These are phyloP conservation scores for Macquaria australasica DNA, from an alignment of 2,113 vertebrate species.

Conservation along the genomic window DNA sequence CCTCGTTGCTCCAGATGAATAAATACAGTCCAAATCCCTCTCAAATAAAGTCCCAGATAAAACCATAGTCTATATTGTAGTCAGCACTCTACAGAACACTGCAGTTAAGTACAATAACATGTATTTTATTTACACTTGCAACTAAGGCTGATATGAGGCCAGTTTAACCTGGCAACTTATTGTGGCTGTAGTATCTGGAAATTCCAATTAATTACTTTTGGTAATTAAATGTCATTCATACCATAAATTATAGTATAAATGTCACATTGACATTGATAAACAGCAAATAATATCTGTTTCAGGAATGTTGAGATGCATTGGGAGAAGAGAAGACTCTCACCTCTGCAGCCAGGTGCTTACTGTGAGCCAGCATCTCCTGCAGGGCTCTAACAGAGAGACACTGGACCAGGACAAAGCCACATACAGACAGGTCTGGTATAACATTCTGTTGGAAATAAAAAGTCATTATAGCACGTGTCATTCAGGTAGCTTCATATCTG, in stretches of 20 bases:
- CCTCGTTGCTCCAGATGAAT: background rate
- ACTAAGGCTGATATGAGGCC: background rate
- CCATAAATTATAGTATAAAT: background rate
- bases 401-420: constrained; percentile 81
- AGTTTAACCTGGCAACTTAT: background rate
- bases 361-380: constrained; percentile 81
- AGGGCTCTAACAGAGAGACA: constrained; percentile 85
- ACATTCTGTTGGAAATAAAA: constrained; percentile 79
- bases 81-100: background rate
- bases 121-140: background rate
- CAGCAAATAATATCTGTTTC: background rate
- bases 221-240: background rate
- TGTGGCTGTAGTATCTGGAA: background rate
- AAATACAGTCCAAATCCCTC: background rate
- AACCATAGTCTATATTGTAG: background rate
- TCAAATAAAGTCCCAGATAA: background rate
- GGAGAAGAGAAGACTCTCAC: constrained; percentile 55
- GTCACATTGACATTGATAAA: background rate
- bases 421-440: constrained; percentile 83
- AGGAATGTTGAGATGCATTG: background rate
- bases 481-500: background rate
- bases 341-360: constrained; percentile 62
- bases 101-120: background rate
- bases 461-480: background rate
- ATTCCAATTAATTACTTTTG: background rate